Evolutionary conservation across 2,113 vertebrate genomes (phyloP).

Genomic region (Gobius niger): DNA sequence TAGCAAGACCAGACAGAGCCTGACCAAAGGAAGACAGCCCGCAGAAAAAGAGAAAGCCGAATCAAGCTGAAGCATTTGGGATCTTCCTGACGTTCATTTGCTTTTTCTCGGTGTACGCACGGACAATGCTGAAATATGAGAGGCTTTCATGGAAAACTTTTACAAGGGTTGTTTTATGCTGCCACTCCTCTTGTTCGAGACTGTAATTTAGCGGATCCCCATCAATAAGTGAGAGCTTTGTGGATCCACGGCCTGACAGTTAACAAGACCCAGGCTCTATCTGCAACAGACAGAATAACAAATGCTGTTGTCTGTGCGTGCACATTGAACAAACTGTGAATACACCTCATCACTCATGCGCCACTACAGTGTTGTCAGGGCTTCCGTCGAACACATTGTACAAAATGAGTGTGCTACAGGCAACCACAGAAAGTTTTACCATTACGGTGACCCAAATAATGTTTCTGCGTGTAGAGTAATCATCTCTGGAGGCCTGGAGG

Average conservation of each 20-base stretch:
- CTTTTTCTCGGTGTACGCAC: slow-evolving; percentile 50
- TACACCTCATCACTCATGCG: slow-evolving; percentile 63
- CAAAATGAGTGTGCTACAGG: slow-evolving; percentile 24
- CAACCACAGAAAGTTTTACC: slow-evolving; percentile 39
- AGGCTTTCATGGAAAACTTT: slow-evolving; percentile 61
- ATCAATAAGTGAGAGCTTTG: slow-evolving; percentile 76
- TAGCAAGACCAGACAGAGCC: slow-evolving; percentile 68
- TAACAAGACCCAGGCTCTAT: slow-evolving; percentile 70
- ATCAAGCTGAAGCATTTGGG: slow-evolving; percentile 71
- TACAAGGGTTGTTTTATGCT: slow-evolving; percentile 54
- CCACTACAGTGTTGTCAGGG: slow-evolving; percentile 45
- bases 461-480: slow-evolving; percentile 75
- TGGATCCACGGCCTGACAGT: slow-evolving; percentile 68
- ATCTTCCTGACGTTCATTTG: slow-evolving; percentile 62
- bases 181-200: slow-evolving; percentile 60
- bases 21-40: slow-evolving; percentile 60
- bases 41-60: slow-evolving; percentile 58
- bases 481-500: slow-evolving; percentile 81
- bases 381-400: slow-evolving; percentile 32
- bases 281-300: slow-evolving; percentile 70
- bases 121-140: slow-evolving; percentile 58
- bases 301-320: slow-evolving; percentile 51
- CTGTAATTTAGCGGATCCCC: slow-evolving; percentile 71
- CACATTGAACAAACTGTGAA: slow-evolving; percentile 57
- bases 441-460: slow-evolving; percentile 53